phyloP scores from a whole-genome alignment of 2,113 vertebrate species.

The Tachuris rubrigastra region DNA sequence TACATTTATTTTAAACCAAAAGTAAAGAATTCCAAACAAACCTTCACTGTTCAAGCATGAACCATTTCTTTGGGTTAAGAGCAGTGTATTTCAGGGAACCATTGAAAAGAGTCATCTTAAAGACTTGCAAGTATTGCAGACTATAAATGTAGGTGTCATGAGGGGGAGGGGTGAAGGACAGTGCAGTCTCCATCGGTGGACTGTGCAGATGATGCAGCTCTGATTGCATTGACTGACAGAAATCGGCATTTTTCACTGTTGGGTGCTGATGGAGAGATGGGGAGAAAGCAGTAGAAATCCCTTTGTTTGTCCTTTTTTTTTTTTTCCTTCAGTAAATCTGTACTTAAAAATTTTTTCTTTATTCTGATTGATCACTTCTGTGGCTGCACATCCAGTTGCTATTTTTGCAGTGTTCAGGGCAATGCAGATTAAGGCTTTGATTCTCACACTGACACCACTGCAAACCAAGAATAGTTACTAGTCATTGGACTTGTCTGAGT shows the following conservation, averaged over 20 bases:
- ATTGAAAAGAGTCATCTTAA: background rate
- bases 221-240: background rate
- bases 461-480: background rate
- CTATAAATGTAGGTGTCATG: background rate
- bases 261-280: background rate
- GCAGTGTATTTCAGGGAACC: background rate
- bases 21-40: constrained; percentile 21
- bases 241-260: background rate
- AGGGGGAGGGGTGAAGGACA: background rate
- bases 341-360: background rate
- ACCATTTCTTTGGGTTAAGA: background rate
- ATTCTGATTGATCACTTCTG: background rate
- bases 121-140: background rate
- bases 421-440: background rate
- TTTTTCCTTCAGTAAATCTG: background rate
- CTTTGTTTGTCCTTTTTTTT: background rate
- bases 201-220: background rate
- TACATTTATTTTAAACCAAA: background rate
- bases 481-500: background rate
- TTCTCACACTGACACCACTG: background rate
- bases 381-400: background rate
- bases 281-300: background rate
- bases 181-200: background rate
- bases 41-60: background rate
- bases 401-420: background rate